Conservation (phyloP, 2,888 invertebrate genomes). For the Ormyrus rosae region DNA sequence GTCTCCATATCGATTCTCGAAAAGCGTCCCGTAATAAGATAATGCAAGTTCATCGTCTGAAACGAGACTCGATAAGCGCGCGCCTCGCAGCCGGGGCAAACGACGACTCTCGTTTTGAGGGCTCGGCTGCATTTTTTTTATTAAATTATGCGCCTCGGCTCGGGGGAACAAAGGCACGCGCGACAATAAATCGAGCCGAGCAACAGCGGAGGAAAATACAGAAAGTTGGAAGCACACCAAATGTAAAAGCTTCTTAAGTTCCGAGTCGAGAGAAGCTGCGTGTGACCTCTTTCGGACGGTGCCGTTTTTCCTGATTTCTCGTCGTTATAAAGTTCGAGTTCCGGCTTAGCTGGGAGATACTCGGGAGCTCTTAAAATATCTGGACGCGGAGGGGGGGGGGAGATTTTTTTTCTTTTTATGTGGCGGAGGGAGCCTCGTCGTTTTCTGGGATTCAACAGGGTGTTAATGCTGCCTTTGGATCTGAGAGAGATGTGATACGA, state of each 20-base stretch:
- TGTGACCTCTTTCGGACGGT: constrained; percentile 48
- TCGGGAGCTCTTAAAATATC: not conserved
- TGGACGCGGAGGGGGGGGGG: not conserved
- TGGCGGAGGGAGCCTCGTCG: not conserved
- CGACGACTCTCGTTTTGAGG: too few species aligned
- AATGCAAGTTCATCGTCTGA: too few species aligned
- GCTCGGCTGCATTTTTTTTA: too few species aligned
- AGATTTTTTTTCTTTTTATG: not conserved
- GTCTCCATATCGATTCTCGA: too few species aligned
- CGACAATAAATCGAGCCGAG: constrained; percentile 50
- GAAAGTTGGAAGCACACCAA: constrained; percentile 64
- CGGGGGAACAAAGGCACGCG: not conserved
- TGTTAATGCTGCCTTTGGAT: not conserved
- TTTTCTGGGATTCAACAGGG: constrained; percentile 16
- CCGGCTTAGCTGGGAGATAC: not conserved
- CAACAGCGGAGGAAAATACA: constrained; percentile 35
- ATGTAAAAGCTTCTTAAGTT: constrained; percentile 63
- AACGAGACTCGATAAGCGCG: too few species aligned
- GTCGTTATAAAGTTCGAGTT: constrained; percentile 16
- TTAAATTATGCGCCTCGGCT: too few species aligned
- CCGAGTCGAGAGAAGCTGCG: constrained; percentile 23
- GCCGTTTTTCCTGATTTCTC: constrained; percentile 47
- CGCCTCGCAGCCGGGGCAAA: too few species aligned
- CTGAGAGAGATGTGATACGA: too few species aligned
- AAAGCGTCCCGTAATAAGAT: too few species aligned